These are phyloP conservation scores for Melanotaenia parkinsoni DNA, from an alignment of 2,797 vertebrate genomes.

Conservation along the genomic window DNA sequence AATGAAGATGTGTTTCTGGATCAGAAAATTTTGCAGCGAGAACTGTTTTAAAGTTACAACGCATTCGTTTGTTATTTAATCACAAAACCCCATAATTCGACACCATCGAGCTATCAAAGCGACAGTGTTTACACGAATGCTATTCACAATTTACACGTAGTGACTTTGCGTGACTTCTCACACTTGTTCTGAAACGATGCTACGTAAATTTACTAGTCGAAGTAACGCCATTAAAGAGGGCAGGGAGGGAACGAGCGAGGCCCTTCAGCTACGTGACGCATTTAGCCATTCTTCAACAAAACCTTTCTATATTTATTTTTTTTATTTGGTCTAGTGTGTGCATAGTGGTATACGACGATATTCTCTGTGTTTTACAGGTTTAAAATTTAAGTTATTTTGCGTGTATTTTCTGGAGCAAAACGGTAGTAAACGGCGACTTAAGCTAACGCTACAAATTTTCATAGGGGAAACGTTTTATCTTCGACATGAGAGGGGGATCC, in stretches of 20 bases:
- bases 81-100: not conserved
- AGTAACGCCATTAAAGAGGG: conserved; percentile 40
- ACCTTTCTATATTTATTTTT: not conserved
- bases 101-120: conserved; percentile 26
- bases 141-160: conserved; percentile 41
- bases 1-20: not conserved
- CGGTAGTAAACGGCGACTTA: not conserved
- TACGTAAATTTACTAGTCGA: conserved; percentile 41
- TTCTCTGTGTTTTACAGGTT: not conserved
- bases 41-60: not conserved
- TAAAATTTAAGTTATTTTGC: not conserved
- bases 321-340: too few relatives aligned
- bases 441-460: conserved; percentile 3
- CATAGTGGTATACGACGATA: too few relatives aligned
- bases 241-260: not conserved
- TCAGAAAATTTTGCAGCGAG: not conserved
- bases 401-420: not conserved
- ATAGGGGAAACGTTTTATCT: not conserved
- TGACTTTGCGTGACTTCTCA: conserved; percentile 3
- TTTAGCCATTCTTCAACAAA: conserved; percentile 8
- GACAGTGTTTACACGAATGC: not conserved
- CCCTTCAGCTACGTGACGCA: conserved; percentile 51
- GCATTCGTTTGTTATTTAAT: not conserved
- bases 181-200: accelerated
- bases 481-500: conserved; percentile 83